phyloP scores from a whole-genome alignment of 2,888 invertebrate species.

The Catocala sponsa region DNA sequence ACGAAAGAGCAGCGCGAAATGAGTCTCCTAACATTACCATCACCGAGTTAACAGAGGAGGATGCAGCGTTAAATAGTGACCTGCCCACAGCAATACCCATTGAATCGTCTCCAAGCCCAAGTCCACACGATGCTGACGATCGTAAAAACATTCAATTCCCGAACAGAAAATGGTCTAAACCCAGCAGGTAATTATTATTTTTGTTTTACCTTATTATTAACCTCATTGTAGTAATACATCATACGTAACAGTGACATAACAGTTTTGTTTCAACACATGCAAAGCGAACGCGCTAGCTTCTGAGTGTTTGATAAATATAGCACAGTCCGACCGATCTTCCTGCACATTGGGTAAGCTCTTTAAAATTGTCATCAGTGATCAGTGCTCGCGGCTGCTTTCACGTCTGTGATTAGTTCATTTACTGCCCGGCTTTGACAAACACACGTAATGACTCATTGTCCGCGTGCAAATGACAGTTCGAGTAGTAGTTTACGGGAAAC shows the following conservation, averaged over 20 bases:
- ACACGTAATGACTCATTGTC: conserved; percentile 72
- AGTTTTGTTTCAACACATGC: conserved; percentile 74
- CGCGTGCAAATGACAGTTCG: conserved; percentile 58
- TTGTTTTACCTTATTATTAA: conserved; percentile 40
- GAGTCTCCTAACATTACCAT: conserved; percentile 84
- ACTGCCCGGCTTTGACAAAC: conserved; percentile 73
- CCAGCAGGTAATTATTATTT: conserved; percentile 76
- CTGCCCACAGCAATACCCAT: conserved; percentile 71
- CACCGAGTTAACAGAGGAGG: conserved; percentile 82
- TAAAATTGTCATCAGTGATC: conserved; percentile 86
- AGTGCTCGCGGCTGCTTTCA: conserved; percentile 85
- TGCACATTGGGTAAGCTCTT: conserved; percentile 84
- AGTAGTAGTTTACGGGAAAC: conserved; percentile 57
- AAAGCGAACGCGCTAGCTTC: conserved; percentile 84
- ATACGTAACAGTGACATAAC: conserved; percentile 80
- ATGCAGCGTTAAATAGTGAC: conserved; percentile 64
- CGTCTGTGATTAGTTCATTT: conserved; percentile 83
- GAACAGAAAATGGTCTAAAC: conserved; percentile 82
- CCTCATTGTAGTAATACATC: conserved; percentile 47
- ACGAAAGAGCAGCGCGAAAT: conserved; percentile 68
- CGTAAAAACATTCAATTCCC: conserved; percentile 63
- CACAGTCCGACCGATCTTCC: conserved; percentile 77
- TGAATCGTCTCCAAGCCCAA: conserved; percentile 80
- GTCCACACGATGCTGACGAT: conserved; percentile 68
- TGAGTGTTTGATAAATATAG: conserved; percentile 84